These are phyloP conservation scores for Campoletis sonorensis DNA, from an alignment of 1,140 invertebrate genomes.

Conservation along the genomic window DNA sequence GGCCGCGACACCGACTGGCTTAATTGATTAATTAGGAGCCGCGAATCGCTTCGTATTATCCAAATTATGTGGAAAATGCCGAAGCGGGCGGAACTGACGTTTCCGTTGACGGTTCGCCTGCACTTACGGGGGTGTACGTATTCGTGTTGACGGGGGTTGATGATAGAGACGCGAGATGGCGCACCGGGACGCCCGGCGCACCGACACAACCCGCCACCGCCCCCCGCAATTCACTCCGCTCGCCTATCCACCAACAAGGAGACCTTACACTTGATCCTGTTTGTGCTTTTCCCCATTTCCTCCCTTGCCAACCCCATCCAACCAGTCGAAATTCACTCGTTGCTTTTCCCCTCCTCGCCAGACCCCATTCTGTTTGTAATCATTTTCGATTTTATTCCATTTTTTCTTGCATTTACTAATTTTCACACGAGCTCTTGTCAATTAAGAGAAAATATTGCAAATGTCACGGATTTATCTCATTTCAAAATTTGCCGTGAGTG, in stretches of 20 bases:
- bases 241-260: neutral
- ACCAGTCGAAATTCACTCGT: too few relatives aligned
- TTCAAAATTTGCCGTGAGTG: too few relatives aligned
- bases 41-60: neutral
- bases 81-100: slow-evolving; percentile 65
- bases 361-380: too few relatives aligned
- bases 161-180: slow-evolving; percentile 66
- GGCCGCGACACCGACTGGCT: neutral
- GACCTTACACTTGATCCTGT: slow-evolving; percentile 17
- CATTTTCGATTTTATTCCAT: too few relatives aligned
- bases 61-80: slow-evolving; percentile 52
- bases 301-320: too few relatives aligned
- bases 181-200: slow-evolving; percentile 50
- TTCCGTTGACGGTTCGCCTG: slow-evolving; percentile 62
- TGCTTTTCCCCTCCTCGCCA: too few relatives aligned
- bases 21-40: neutral
- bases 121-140: slow-evolving; percentile 70
- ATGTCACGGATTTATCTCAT: too few relatives aligned
- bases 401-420: too few relatives aligned
- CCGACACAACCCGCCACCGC: slow-evolving; percentile 48
- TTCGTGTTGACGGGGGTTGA: slow-evolving; percentile 53
- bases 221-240: slow-evolving; percentile 64
- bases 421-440: too few relatives aligned
- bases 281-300: too few relatives aligned
- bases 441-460: too few relatives aligned